Evolutionary conservation across 2,113 vertebrate species (phyloP), one percentile per base, ranked within the genome.

Genomic region (Microcebus lehilahytsara): DNA sequence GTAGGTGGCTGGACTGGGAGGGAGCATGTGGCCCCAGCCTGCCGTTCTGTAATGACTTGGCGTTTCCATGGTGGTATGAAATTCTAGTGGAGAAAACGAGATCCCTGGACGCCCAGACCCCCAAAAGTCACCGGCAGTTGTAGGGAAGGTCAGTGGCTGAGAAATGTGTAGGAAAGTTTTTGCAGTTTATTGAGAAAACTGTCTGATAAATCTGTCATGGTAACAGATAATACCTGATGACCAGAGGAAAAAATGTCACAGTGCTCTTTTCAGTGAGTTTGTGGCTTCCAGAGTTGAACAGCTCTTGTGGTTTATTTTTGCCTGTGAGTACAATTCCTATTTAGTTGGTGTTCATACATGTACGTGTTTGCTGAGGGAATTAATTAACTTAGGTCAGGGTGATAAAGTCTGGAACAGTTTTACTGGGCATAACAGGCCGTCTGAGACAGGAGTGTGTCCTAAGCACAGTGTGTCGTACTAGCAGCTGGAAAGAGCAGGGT

Each of bases 221-320:
- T 53, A 71, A 72, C 6, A 93, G 83, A 37, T 46, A 72, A 13
- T 83, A 49, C 56, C 74, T 13, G 37, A 62, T 93, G 77, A 51
- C 77, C 34, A 5, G 32, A 72, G 34, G 22, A 32, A 67, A n/a
- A 93, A 87, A 87, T 53, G 78, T 91, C 93, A 81, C 77, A 0
- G 5, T 46, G 81, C 42, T 94, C 91, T 96, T 85, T 72, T 60
- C 60, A 75, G 85, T 34, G 11, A 23, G 23, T 75, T 90, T 37
- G 53, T 83, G 91, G 92, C 66, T 85, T 91, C 80, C 16, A 6
- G 85, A 80, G 74, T 42, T 64, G 77, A 93, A 49, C 30, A 62
- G 23, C 13, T 34, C 72, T 72, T 88, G 66, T 49, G 9, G 40
- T 62, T 91, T 79, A 25, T 62, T 91, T 62, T 85, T 77, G 1